phyloP scores from a whole-genome alignment of 2,888 invertebrate genomes.

The Ypsolopha sequella region DNA sequence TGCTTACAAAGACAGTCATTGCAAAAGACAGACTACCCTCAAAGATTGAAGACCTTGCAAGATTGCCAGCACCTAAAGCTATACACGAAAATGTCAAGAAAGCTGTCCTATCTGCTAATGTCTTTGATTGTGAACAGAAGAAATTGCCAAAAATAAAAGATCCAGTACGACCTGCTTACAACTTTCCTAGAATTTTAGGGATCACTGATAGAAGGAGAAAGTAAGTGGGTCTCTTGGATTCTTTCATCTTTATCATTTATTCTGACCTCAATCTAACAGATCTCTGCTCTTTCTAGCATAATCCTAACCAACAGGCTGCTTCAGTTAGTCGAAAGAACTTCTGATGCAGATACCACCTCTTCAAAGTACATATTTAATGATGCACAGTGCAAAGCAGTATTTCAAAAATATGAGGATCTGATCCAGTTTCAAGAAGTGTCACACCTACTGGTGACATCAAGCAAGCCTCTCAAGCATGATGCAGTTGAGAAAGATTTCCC shows the following conservation, averaged over 20 bases:
- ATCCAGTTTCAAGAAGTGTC: conserved; percentile 75
- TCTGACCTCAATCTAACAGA: neutral
- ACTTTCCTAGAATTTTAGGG: conserved; percentile 80
- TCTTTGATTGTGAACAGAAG: conserved; percentile 84
- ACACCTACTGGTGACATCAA: conserved; percentile 76
- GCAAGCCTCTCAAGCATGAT: conserved; percentile 70
- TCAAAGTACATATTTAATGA: conserved; percentile 72
- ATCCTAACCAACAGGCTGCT: conserved; percentile 75
- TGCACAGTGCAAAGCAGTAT: conserved; percentile 65
- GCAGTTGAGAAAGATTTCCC: conserved; percentile 55
- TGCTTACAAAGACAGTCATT: conserved; percentile 83
- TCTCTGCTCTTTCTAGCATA: conserved; percentile 61
- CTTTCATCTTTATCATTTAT: neutral
- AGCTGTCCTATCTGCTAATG: conserved; percentile 73
- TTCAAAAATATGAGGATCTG: conserved; percentile 72
- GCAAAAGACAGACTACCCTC: conserved; percentile 73
- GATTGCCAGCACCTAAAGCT: conserved; percentile 56
- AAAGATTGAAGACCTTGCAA: conserved; percentile 63
- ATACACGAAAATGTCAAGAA: conserved; percentile 73
- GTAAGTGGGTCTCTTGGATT: conserved; percentile 52
- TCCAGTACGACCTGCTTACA: conserved; percentile 76
- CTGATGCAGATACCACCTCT: conserved; percentile 63
- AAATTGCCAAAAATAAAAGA: conserved; percentile 82
- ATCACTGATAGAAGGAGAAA: conserved; percentile 77
- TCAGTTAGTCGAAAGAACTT: conserved; percentile 75